Percentiles rank a stretch among this genome's conserved stretches.
These are phyloP conservation scores for Rhynchonema sp. DNA, from an alignment of 2,888 invertebrate genomes.

Conservation along the genomic window DNA sequence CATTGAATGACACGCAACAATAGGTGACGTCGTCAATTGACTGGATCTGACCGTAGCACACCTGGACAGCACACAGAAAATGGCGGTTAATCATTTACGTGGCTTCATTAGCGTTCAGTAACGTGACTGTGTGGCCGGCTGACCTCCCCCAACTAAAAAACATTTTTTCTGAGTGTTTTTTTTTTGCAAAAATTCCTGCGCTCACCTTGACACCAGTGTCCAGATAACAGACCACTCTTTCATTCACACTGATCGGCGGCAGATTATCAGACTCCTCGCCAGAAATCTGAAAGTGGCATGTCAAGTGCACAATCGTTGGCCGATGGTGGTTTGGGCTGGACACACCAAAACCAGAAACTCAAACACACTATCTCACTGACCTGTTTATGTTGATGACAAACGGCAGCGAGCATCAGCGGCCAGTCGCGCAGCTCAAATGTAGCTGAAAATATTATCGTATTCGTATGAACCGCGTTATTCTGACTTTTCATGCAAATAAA, in stretches of 20 bases:
- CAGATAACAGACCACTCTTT: conserved; percentile 43
- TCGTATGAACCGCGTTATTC: no score
- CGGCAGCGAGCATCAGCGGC: conserved; percentile 29
- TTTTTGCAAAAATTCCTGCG: background rate
- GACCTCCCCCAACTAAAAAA: background rate
- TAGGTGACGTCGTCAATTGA: background rate
- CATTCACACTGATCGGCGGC: conserved; percentile 22
- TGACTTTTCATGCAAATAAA: no score
- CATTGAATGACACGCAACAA: background rate
- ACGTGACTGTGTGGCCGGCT: no score
- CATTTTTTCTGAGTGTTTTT: no score
- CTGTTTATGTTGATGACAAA: conserved; percentile 24
- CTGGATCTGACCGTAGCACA: background rate
- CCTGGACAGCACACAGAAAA: background rate
- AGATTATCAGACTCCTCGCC: background rate
- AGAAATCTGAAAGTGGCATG: no score
- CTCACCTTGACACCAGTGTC: conserved; percentile 14
- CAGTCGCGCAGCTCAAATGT: conserved; percentile 31
- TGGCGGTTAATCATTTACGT: background rate
- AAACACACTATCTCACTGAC: background rate
- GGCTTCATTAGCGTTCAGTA: no score
- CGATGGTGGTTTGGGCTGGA: no score
- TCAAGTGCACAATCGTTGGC: no score
- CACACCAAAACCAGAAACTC: no score
- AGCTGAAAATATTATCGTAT: no score